Percentiles rank a stretch among this genome's conserved stretches.
Conservation (phyloP, 2,113 vertebrate genomes). For the Miniopterus natalensis region DNA sequence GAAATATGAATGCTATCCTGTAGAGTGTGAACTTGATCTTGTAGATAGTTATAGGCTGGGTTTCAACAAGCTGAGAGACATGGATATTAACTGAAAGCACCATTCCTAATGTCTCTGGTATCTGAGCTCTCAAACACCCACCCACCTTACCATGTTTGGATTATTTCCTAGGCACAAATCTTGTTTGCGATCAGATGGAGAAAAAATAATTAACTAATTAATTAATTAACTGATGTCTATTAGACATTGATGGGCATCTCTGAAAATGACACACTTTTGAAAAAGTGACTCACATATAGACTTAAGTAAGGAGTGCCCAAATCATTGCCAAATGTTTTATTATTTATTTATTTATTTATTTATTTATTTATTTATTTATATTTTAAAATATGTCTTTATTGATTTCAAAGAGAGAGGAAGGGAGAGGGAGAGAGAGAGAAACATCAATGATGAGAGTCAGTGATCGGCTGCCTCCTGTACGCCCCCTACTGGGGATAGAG, state of each 20-base stretch:
- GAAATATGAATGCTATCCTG: neutral
- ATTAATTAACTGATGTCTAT: neutral
- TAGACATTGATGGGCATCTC: constrained; percentile 11
- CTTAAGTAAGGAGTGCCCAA: constrained; percentile 10
- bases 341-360: neutral
- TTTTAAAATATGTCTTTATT: too few species aligned
- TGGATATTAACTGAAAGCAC: neutral
- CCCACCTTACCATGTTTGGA: neutral
- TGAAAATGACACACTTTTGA: constrained; percentile 43
- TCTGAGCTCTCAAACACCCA: neutral
- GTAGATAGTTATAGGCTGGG: neutral
- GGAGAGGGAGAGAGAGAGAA: too few species aligned
- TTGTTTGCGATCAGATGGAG: neutral
- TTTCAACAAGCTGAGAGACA: neutral
- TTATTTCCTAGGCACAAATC: constrained; percentile 17
- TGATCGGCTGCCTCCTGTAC: too few species aligned
- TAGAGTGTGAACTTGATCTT: neutral
- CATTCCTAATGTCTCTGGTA: neutral
- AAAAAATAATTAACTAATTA: neutral
- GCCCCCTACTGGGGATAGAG: too few species aligned
- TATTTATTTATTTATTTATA: too few species aligned
- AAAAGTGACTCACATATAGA: constrained; percentile 26
- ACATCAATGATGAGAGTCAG: too few species aligned
- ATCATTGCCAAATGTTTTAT: constrained; percentile 28
- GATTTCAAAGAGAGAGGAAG: too few species aligned